Evolutionary conservation across 92 coral and sea anemone species (phyloP).

Genomic region (Epizoanthus rinbou): DNA sequence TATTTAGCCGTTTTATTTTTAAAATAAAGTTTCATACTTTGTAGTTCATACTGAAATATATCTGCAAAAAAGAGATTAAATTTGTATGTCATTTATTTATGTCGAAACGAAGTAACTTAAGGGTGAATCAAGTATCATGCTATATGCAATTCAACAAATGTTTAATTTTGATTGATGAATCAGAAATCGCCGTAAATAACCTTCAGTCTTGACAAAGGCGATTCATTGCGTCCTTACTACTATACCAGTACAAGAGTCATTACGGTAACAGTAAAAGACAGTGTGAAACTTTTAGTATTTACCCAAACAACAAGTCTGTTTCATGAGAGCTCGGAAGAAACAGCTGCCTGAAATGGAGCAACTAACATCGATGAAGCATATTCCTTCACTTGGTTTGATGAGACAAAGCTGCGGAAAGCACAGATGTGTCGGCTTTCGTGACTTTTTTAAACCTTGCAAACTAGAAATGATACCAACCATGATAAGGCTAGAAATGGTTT

Average conservation of each 20-base stretch:
- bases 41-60: neutral
- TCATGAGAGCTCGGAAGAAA: too few relatives aligned
- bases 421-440: slow-evolving; percentile 27
- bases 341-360: too few relatives aligned
- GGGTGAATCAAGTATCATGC: slow-evolving; percentile 1
- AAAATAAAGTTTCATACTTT: neutral
- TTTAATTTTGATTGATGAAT: slow-evolving; percentile 14
- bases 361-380: too few relatives aligned
- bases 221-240: neutral
- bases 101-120: slow-evolving; percentile 4
- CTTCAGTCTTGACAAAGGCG: neutral
- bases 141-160: slow-evolving; percentile 11
- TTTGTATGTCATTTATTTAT: neutral
- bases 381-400: too few relatives aligned
- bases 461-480: slow-evolving; percentile 8
- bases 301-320: too few relatives aligned
- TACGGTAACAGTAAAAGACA: too few relatives aligned
- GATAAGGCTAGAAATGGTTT: slow-evolving; percentile 34
- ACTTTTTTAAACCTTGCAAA: slow-evolving; percentile 17
- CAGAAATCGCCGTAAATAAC: neutral
- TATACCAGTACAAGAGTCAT: neutral
- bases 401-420: neutral
- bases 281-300: too few relatives aligned
- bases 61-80: neutral
- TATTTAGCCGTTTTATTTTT: neutral